phyloP scores from a whole-genome alignment of 2,888 invertebrate genomes.

The Tiliacea citrago region DNA sequence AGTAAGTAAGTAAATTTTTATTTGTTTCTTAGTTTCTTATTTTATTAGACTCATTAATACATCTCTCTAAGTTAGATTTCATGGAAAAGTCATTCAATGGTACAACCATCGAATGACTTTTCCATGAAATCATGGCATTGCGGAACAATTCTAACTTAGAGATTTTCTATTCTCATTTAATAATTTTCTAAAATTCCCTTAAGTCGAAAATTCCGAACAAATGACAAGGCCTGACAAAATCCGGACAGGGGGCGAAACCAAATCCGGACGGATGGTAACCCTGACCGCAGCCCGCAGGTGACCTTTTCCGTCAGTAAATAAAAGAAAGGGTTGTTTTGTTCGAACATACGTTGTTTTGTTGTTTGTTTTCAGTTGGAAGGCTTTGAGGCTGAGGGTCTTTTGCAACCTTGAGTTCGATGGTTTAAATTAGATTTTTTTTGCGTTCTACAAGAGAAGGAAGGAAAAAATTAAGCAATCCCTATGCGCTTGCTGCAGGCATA shows the following conservation, averaged over 20 bases:
- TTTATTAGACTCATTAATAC: too few relatives aligned
- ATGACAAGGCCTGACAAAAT: background rate
- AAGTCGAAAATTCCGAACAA: background rate
- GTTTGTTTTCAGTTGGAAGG: conserved; percentile 27
- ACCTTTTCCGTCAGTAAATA: too few relatives aligned
- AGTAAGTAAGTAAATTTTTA: too few relatives aligned
- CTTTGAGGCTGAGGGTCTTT: conserved; percentile 5
- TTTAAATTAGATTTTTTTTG: conserved; percentile 16
- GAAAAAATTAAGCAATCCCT: background rate
- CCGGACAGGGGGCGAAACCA: background rate
- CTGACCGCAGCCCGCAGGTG: conserved; percentile 8
- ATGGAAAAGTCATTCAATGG: too few relatives aligned
- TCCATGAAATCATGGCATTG: too few relatives aligned
- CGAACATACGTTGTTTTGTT: conserved; percentile 29
- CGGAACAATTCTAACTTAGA: too few relatives aligned
- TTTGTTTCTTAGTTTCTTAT: too few relatives aligned
- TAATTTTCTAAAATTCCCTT: background rate
- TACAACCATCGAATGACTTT: too few relatives aligned
- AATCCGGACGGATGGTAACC: background rate
- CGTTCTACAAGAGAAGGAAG: background rate
- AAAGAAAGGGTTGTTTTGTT: conserved; percentile 25
- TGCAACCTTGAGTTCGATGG: conserved; percentile 17
- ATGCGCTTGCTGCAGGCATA: background rate
- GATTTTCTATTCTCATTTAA: too few relatives aligned
- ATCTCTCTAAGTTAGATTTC: too few relatives aligned